Conservation (phyloP, 64 coral and sea anemone species). For the Stichodactyla mertensii region DNA sequence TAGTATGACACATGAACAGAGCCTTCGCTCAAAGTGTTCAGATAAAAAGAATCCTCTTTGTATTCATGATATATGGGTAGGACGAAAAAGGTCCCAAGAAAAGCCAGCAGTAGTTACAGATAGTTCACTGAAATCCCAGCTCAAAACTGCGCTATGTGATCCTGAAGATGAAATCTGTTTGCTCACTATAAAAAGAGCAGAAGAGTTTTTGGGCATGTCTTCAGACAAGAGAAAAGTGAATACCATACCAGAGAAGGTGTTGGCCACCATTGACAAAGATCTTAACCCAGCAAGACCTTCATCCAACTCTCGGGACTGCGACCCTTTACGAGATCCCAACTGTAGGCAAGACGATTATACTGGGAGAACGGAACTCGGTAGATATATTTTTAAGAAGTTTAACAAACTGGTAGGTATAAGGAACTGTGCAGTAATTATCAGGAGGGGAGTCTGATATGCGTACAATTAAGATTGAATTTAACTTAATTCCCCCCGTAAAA, state of each 20-base stretch:
- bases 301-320: neutral
- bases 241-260: neutral
- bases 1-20: neutral
- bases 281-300: neutral
- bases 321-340: neutral
- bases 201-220: neutral
- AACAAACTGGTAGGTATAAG: too few species aligned
- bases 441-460: too few species aligned
- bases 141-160: neutral
- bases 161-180: neutral
- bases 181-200: neutral
- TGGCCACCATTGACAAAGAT: neutral
- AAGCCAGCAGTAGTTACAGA: neutral
- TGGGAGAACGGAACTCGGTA: neutral
- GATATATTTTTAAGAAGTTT: neutral
- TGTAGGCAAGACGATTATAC: neutral
- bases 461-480: too few species aligned
- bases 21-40: neutral
- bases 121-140: too few species aligned
- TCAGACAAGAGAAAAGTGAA: neutral
- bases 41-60: neutral
- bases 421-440: too few species aligned
- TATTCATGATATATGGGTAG: neutral
- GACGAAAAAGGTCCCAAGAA: neutral
- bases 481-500: too few species aligned